These are phyloP conservation scores for Rhagoletis zephyria DNA, from an alignment of 1,140 invertebrate genomes.

Conservation along the genomic window DNA sequence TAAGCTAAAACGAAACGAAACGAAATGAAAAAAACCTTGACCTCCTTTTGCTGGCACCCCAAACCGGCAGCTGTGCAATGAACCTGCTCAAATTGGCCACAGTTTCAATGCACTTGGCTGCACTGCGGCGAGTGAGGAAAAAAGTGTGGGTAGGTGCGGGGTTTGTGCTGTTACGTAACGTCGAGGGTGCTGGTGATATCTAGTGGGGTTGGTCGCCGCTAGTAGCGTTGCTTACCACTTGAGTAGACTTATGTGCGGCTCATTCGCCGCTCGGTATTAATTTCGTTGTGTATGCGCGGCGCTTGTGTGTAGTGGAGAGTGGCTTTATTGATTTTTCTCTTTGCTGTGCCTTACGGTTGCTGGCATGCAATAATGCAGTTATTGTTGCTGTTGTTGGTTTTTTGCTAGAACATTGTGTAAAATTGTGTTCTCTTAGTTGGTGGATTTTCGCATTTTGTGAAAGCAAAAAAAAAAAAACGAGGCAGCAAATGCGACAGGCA, in stretches of 20 bases:
- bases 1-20: background rate
- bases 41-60: slow-evolving; percentile 34
- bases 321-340: slow-evolving; percentile 41
- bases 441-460: background rate
- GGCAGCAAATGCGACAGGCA: background rate
- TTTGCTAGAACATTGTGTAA: background rate
- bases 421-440: background rate
- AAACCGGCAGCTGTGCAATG: slow-evolving; percentile 43
- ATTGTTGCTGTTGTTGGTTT: background rate
- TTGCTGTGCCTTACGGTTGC: background rate
- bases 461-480: background rate
- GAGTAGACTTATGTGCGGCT: background rate
- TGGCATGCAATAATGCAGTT: background rate
- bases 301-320: background rate
- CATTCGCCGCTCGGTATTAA: background rate
- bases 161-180: background rate
- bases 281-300: background rate
- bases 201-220: background rate
- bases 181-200: background rate
- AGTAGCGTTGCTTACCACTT: background rate
- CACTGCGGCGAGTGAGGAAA: background rate
- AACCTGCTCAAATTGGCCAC: slow-evolving; percentile 39
- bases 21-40: slow-evolving; percentile 21
- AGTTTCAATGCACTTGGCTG: background rate
- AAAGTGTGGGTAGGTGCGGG: background rate